phyloP scores from a whole-genome alignment of 2,797 vertebrate genomes.

The Macropodus opercularis region DNA sequence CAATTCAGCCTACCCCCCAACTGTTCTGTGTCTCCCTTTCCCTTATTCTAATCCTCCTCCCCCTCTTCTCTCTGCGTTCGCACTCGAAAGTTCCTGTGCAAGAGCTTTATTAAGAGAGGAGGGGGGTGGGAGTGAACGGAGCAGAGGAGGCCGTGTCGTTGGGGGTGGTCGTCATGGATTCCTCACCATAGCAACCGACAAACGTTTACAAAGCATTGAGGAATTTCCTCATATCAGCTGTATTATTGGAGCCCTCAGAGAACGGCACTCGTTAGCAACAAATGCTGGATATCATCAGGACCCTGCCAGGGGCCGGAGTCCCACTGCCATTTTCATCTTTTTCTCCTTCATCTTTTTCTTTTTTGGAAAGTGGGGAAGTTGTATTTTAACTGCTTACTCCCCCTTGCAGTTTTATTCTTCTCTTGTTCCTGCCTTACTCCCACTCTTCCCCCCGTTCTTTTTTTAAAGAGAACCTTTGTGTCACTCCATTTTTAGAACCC shows the following conservation, averaged over 20 bases:
- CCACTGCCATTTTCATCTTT: conserved; percentile 64
- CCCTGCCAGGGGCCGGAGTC: conserved; percentile 62
- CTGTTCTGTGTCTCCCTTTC: conserved; percentile 41
- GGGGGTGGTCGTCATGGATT: conserved; percentile 83
- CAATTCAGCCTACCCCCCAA: conserved; percentile 45
- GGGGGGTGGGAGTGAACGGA: conserved; percentile 34
- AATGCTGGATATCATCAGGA: conserved; percentile 79
- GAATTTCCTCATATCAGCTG: conserved; percentile 91
- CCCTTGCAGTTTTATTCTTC: conserved; percentile 70
- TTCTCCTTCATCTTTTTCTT: conserved; percentile 11
- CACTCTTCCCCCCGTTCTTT: conserved; percentile 54
- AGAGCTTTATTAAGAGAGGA: conserved; percentile 78
- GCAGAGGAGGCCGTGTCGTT: conserved; percentile 64
- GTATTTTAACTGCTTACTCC: conserved; percentile 57
- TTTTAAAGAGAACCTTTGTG: conserved; percentile 65
- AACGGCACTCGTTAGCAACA: conserved; percentile 75
- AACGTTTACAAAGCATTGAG: conserved; percentile 89
- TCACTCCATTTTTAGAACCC: conserved; percentile 68
- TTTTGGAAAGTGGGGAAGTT: conserved; percentile 52
- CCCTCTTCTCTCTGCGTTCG: conserved; percentile 57
- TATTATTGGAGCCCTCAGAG: conserved; percentile 86
- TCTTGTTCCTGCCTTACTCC: conserved; percentile 73
- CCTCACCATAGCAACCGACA: conserved; percentile 86
- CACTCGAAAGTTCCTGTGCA: conserved; percentile 79
- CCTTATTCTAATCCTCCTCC: conserved; percentile 56